Evolutionary conservation across 2,797 vertebrate genomes (phyloP), one percentile per base, ranked within the genome.

Genomic region (Ctenopoma multispine): DNA sequence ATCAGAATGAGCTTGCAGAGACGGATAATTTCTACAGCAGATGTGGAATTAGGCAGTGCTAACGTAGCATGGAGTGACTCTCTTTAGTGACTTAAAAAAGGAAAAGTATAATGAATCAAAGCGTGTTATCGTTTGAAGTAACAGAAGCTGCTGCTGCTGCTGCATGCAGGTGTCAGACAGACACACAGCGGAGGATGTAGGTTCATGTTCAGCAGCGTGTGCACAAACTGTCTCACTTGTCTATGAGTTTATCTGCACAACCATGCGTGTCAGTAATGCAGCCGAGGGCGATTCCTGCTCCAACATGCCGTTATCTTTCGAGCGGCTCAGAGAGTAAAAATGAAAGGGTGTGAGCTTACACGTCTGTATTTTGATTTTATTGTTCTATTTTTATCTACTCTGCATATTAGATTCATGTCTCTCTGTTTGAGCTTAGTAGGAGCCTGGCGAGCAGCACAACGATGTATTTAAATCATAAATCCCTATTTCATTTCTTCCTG

Each of bases 31-130:
- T 79, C 76, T 55, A 56, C 80, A 85, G 51, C 89, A 92, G 83
- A 91, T 92, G 90, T 91, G 76, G 72, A 86, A 58, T 85, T 84
- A 80, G 83, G 85, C 79, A 85, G 85, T 18, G 64, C 41, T 17
- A 5, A 7, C 3, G 15, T 18, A 17, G 14, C 15, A 1, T 43
- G 40, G 40, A 43, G 11, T 5, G 5, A 9, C 43, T 44, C 18
- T n/a, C 18, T 44, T 44, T 20, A n/a, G 43, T 8, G 15, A n/a
- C n/a, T 17, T 41, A 2, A 18, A 44, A 4, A 46, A 4, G 56
- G 57, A 29, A 64, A 54, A 46, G 21, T 18, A 56, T 10, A 38
- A 55, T 71, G 53, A 65, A 61, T 72, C 47, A 38, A 38, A 68
- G 24, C 21, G 15, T 38, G 21, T 68, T 10, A 44, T 44, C 58